Evolutionary conservation across 2,888 invertebrate genomes (phyloP), one percentile per base, ranked within the genome.

Genomic region (Dolichomitus sp.): DNA sequence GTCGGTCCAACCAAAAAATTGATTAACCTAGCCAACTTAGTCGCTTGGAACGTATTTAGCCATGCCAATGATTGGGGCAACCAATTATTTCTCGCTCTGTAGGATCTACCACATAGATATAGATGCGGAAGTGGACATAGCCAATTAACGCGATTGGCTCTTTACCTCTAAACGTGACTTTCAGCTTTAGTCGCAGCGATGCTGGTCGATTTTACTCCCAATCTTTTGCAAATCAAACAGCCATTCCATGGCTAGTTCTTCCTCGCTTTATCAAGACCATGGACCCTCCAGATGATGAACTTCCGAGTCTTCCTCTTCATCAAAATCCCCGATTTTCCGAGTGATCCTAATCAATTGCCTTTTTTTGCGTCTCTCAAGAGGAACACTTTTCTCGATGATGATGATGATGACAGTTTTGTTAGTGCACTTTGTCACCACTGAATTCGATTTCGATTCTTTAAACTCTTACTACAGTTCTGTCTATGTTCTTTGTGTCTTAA

Each of bases 91-190:
- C 23, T 23, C 23, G n/a, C n/a, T 23, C 27, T 11, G 12, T 3
- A 54, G 9, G 1, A 57, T 50, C 5, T 50, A 50, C 17, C 50
- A 17, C n/a, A 4, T 23, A 57, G 3, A 52, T 23, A 52, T 23
- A 3, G 3, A 59, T n/a, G 33, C n/a, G n/a, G 0, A 14, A 4
- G 19, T 17, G 11, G 19, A 61, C 33, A 37, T 7, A 19, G 19
- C 11, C 19, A 61, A 37, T 19, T 59, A 61, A 9, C 37, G 19
- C 37, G 61, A 37, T 33, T 61, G 30, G 9, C 33, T 33, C 14
- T 40, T 61, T 37, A 61, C 61, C 61, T 37, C 37, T 3, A 17
- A 17, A 40, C 61, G 61, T 61, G 61, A 17, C 37, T 40, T 37
- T 19, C 37, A 37, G 4, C 17, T 61, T 9, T 40, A 61, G 17